Evolutionary conservation across 2,113 vertebrate genomes (phyloP).

Genomic region (Sorex fumeus): DNA sequence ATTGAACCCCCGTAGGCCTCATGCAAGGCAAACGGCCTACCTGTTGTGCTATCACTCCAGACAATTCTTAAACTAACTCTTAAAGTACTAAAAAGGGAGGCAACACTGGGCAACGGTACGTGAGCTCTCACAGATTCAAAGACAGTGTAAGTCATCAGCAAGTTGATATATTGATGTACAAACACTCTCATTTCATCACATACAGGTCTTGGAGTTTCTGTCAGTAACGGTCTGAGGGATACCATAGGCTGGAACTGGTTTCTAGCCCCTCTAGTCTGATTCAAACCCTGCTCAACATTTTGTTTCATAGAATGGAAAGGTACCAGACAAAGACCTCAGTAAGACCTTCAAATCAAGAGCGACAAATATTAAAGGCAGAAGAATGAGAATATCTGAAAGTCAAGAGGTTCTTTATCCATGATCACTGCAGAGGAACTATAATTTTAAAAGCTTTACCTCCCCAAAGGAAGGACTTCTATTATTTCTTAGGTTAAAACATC

Average conservation of each 20-base stretch:
- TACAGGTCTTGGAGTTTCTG: no score
- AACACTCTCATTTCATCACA: background rate
- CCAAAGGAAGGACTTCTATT: background rate
- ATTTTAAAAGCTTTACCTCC: background rate
- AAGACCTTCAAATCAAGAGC: slow-evolving; percentile 1
- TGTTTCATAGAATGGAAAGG: background rate
- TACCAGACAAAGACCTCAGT: background rate
- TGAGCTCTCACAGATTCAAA: background rate
- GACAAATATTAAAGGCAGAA: background rate
- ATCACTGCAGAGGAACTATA: background rate
- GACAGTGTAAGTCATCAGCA: background rate
- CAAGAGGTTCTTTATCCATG: background rate
- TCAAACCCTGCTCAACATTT: background rate
- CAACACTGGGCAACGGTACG: background rate
- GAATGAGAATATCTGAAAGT: background rate
- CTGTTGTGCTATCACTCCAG: no score
- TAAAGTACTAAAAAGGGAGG: background rate
- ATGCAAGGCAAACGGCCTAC: no score
- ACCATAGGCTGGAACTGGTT: background rate
- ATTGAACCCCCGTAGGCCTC: no score
- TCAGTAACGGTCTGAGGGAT: background rate
- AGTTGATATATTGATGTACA: background rate
- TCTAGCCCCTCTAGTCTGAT: background rate
- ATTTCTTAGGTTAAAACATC: background rate
- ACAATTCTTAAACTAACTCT: slow-evolving; percentile 19